Conservation (phyloP, 2,888 invertebrate species). For the Thumatha senex region DNA sequence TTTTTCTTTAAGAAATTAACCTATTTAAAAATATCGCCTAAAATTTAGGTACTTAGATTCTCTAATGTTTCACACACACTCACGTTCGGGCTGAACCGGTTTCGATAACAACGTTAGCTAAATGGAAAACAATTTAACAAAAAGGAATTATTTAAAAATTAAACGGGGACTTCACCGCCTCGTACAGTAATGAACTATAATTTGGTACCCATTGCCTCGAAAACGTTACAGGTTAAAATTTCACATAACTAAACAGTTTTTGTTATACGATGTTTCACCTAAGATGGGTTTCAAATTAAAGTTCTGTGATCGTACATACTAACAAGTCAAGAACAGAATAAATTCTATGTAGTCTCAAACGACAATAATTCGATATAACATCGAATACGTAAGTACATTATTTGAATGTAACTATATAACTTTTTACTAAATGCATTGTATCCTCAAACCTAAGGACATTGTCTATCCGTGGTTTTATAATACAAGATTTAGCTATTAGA, state of each 20-base stretch:
- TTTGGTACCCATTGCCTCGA: background rate
- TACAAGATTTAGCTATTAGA: conserved; percentile 49
- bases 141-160: conserved; percentile 48
- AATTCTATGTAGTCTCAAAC: no score
- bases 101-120: conserved; percentile 55
- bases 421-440: background rate
- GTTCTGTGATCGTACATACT: no score
- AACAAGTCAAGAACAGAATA: no score
- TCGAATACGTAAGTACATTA: conserved; percentile 18
- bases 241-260: no score
- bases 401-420: conserved; percentile 30
- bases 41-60: conserved; percentile 70
- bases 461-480: conserved; percentile 8
- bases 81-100: conserved; percentile 53
- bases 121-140: conserved; percentile 63
- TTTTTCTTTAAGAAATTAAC: conserved; percentile 67
- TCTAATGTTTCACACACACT: conserved; percentile 68
- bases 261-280: no score
- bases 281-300: no score
- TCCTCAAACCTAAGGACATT: conserved; percentile 7
- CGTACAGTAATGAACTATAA: conserved; percentile 33
- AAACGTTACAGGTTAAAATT: no score
- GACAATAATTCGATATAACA: no score
- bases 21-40: conserved; percentile 74
- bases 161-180: conserved; percentile 41